These are phyloP conservation scores for Drosophila pegasa DNA, from an alignment of 2,888 invertebrate species.

Conservation along the genomic window DNA sequence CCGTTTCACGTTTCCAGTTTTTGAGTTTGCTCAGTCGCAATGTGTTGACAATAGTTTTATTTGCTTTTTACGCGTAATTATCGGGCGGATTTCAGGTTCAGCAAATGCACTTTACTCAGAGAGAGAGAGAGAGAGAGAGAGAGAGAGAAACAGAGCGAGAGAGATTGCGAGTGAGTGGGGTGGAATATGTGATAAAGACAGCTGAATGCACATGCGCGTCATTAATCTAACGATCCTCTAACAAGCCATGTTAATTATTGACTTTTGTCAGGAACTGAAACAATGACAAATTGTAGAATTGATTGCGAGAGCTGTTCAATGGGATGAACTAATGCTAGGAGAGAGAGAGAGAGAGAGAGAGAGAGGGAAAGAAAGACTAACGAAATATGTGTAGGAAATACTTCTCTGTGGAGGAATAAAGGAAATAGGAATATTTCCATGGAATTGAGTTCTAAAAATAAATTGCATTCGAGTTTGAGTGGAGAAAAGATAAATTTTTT, in stretches of 20 bases:
- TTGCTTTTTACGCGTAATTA: conserved; percentile 70
- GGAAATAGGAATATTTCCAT: background rate
- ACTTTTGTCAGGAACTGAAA: conserved; percentile 30
- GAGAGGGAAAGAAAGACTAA: no score
- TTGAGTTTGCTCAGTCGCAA: conserved; percentile 36
- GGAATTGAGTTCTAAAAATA: conserved; percentile 8
- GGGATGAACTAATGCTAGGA: background rate
- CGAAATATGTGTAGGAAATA: background rate
- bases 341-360: background rate
- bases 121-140: background rate
- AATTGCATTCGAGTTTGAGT: background rate
- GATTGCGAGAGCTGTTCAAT: conserved; percentile 25
- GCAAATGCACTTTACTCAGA: conserved; percentile 49
- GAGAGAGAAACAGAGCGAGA: background rate
- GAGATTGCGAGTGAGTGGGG: background rate
- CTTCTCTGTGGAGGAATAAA: background rate
- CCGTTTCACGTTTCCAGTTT: conserved; percentile 47
- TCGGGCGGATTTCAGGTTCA: conserved; percentile 55
- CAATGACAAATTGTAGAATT: conserved; percentile 52
- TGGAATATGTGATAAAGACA: conserved; percentile 12
- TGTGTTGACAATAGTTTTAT: conserved; percentile 76
- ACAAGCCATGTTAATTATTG: conserved; percentile 58
- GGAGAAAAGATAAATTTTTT: background rate
- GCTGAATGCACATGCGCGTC: conserved; percentile 41
- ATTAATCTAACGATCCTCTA: conserved; percentile 59